Conservation (phyloP, 2,797 vertebrate species). For the Acrocephalus scirpaceus region DNA sequence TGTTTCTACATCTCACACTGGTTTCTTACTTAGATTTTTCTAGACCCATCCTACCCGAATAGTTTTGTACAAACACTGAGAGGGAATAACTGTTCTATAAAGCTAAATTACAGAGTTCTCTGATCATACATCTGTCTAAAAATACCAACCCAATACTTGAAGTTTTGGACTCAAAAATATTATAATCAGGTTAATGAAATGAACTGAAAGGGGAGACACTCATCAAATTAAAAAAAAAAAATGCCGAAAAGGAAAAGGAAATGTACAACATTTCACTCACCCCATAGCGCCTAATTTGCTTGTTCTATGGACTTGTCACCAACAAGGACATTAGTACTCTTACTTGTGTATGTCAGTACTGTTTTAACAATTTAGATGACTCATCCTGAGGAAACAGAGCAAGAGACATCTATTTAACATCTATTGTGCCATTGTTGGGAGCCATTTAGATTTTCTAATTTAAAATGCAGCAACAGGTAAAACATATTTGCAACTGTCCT, state of each 20-base stretch:
- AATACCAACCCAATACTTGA: not conserved
- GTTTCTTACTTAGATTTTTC: not conserved
- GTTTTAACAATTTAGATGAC: conserved; percentile 37
- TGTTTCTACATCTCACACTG: not conserved
- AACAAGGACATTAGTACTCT: conserved; percentile 18
- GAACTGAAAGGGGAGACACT: not conserved
- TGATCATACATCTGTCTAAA: not conserved
- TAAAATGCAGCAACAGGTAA: conserved; percentile 20
- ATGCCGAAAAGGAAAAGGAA: not conserved
- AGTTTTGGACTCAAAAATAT: not conserved
- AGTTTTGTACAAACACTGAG: not conserved
- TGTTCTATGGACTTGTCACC: conserved; percentile 25
- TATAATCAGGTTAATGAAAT: not conserved
- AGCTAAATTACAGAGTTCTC: not conserved
- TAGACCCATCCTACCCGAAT: not conserved
- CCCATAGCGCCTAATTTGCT: not conserved
- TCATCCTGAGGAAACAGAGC: conserved; percentile 6
- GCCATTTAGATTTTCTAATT: conserved; percentile 17
- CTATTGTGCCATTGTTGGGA: not conserved
- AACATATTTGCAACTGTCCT: not conserved
- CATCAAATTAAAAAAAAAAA: not conserved
- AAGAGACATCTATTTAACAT: not conserved
- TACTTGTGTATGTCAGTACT: not conserved
- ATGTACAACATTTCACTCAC: not conserved
- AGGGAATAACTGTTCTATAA: not conserved